Evolutionary conservation across 2,888 invertebrate species (phyloP).

Genomic region (Lumbricus terrestris): DNA sequence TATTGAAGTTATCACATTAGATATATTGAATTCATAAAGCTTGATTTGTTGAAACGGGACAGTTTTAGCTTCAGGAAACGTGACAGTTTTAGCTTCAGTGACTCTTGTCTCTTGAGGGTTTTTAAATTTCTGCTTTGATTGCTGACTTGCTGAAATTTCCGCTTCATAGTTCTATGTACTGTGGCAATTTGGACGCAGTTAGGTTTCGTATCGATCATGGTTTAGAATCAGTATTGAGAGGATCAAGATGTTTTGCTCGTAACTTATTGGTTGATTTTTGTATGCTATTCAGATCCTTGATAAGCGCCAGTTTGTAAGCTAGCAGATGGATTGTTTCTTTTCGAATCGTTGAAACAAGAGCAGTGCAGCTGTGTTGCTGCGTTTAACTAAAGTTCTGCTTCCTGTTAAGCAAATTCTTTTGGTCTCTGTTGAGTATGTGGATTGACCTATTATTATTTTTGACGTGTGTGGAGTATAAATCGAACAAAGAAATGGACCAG

Average conservation of each 20-base stretch:
- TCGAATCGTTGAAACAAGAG: background rate
- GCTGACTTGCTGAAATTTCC: background rate
- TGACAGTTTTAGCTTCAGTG: too few relatives aligned
- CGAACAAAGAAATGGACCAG: background rate
- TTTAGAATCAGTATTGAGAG: background rate
- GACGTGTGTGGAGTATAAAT: background rate
- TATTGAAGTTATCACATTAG: background rate
- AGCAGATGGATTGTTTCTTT: background rate
- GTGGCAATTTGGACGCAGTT: background rate
- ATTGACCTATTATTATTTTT: background rate
- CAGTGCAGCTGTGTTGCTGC: background rate
- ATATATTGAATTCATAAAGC: background rate
- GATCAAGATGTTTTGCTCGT: background rate
- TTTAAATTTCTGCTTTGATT: background rate
- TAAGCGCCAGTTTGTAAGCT: background rate
- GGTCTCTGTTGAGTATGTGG: background rate
- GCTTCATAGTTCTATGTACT: background rate
- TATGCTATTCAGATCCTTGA: background rate
- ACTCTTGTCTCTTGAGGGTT: too few relatives aligned
- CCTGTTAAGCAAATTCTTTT: background rate
- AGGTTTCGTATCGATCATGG: background rate
- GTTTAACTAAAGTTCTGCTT: background rate
- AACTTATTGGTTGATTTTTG: background rate
- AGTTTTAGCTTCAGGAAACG: too few relatives aligned
- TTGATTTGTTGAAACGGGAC: background rate